These are phyloP conservation scores for Microlaimidae sp. DNA, from an alignment of 2,888 invertebrate genomes.

Conservation along the genomic window DNA sequence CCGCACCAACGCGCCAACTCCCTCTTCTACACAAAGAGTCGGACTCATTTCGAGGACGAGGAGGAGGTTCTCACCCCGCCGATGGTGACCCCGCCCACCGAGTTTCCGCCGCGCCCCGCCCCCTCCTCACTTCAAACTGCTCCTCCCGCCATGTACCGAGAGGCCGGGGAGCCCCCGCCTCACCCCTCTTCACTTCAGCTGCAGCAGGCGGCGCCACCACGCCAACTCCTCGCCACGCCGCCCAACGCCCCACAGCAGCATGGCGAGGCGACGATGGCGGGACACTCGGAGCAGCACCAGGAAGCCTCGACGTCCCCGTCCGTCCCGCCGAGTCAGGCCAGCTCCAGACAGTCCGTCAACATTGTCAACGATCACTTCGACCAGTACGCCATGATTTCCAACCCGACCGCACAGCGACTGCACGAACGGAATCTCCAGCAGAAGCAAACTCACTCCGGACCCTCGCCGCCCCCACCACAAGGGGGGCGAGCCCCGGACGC, in stretches of 20 bases:
- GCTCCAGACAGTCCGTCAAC: slow-evolving; percentile 9
- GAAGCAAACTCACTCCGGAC: slow-evolving; percentile 1
- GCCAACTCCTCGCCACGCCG: neutral
- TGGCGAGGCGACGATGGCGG: no score
- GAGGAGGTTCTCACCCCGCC: neutral
- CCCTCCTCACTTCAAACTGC: no score
- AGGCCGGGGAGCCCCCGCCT: no score
- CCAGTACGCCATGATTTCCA: slow-evolving; percentile 51
- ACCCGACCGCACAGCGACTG: slow-evolving; percentile 19
- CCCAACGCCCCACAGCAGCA: neutral
- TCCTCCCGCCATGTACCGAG: no score
- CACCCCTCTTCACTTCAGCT: slow-evolving; percentile 5
- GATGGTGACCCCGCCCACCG: slow-evolving; percentile 4
- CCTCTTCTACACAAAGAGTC: no score
- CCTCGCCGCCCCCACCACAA: neutral
- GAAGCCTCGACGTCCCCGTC: slow-evolving; percentile 1
- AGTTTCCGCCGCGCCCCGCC: neutral
- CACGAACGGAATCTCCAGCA: slow-evolving; percentile 1
- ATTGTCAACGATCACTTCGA: slow-evolving; percentile 70
- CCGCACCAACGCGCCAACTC: neutral
- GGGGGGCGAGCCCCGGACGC: slow-evolving; percentile 13
- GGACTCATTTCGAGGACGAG: no score
- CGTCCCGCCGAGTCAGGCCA: no score
- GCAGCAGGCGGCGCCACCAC: neutral
- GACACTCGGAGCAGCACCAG: slow-evolving; percentile 3